These are phyloP conservation scores for Coptodon rendalli DNA, from an alignment of 2,113 vertebrate species.

Conservation along the genomic window DNA sequence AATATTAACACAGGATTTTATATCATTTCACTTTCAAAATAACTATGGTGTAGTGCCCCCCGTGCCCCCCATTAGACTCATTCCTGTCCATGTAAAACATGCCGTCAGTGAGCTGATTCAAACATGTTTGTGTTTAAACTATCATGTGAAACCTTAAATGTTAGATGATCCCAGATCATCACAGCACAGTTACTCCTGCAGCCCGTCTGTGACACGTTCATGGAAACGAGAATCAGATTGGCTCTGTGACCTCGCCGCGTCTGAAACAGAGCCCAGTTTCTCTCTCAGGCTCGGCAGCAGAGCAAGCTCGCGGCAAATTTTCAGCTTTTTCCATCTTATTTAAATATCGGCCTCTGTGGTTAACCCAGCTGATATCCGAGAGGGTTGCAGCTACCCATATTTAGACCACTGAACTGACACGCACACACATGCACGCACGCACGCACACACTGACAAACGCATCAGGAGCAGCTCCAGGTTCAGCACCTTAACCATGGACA, in stretches of 20 bases:
- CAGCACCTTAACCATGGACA: background rate
- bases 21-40: background rate
- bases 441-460: accelerated
- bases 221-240: background rate
- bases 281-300: background rate
- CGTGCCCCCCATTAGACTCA: background rate
- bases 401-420: background rate
- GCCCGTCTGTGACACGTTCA: background rate
- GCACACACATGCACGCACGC: accelerated
- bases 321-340: background rate
- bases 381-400: background rate
- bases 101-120: background rate
- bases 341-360: background rate
- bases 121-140: background rate
- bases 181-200: background rate
- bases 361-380: background rate
- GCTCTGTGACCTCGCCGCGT: background rate
- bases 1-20: background rate
- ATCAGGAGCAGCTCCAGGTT: background rate
- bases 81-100: background rate
- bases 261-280: background rate
- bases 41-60: background rate
- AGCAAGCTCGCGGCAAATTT: background rate
- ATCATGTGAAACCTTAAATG: background rate
- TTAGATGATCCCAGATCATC: background rate